Conservation (phyloP, 1,140 invertebrate genomes). For the Brachionus sp. region DNA sequence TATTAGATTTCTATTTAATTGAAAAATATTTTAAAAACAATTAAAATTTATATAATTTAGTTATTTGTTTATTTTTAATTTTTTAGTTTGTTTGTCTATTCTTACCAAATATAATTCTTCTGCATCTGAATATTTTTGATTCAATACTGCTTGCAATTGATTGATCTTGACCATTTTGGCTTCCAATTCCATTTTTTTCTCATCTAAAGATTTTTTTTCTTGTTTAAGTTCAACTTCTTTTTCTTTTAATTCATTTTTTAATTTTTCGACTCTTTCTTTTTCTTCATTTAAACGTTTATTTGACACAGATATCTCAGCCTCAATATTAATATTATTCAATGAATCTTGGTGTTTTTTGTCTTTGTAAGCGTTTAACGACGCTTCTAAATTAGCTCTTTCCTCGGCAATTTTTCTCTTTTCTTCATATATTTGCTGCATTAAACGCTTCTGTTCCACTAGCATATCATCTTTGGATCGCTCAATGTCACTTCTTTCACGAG, state of each 20-base stretch:
- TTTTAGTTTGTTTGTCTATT: neutral
- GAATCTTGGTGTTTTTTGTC: conserved; percentile 42
- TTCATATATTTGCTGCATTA: conserved; percentile 45
- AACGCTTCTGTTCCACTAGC: conserved; percentile 28
- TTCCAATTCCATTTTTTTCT: conserved; percentile 11
- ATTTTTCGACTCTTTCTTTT: conserved; percentile 5
- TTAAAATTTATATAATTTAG: too few relatives aligned
- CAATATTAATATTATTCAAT: conserved; percentile 18
- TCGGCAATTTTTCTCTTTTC: conserved; percentile 38
- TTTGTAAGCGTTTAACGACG: conserved; percentile 30
- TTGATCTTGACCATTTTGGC: neutral
- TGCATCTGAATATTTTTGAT: conserved; percentile 20
- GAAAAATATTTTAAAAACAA: neutral
- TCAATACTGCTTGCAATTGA: conserved; percentile 17
- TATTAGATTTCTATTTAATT: neutral
- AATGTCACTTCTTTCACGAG: conserved; percentile 23
- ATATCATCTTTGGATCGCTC: conserved; percentile 33
- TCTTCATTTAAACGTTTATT: conserved; percentile 13
- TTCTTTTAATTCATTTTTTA: conserved; percentile 9
- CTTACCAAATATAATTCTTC: conserved; percentile 23
- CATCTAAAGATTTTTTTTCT: conserved; percentile 5
- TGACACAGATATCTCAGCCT: conserved; percentile 6
- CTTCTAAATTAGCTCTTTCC: conserved; percentile 28
- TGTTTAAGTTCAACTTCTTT: conserved; percentile 37
- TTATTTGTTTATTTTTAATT: too few relatives aligned